Evolutionary conservation across 2,113 vertebrate genomes (phyloP).

Genomic region (Aldabrachelys gigantea): DNA sequence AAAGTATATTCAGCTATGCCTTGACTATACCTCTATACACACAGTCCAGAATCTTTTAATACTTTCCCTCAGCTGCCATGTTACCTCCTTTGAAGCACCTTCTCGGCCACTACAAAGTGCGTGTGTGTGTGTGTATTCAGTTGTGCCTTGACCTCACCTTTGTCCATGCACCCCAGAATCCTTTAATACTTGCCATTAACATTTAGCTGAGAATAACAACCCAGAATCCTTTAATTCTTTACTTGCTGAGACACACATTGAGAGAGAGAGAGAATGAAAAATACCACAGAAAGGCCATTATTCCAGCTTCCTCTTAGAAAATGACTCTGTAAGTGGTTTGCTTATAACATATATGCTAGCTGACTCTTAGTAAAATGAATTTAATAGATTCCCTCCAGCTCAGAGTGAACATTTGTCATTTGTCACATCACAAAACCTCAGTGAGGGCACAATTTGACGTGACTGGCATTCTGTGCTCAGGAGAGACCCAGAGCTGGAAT

Average conservation of each 20-base stretch:
- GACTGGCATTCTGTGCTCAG: rapidly evolving
- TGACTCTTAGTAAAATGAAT: not conserved
- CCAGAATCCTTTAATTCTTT: not conserved
- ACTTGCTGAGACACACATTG: not conserved
- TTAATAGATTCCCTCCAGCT: not conserved
- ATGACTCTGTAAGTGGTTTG: rapidly evolving
- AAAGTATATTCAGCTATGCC: no score
- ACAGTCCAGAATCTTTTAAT: not conserved
- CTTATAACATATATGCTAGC: not conserved
- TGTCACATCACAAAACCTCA: not conserved
- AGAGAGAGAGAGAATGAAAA: not conserved
- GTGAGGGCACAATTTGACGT: rapidly evolving
- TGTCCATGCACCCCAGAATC: not conserved
- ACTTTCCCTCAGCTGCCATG: not conserved
- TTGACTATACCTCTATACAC: no score
- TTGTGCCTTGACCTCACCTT: not conserved
- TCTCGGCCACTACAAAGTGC: rapidly evolving
- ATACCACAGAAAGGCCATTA: not conserved
- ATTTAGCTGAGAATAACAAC: not conserved
- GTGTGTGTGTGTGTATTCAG: not conserved
- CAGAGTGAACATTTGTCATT: not conserved
- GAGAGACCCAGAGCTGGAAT: not conserved
- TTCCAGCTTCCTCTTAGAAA: not conserved
- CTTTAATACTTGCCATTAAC: not conserved
- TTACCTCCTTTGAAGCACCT: not conserved